Evolutionary conservation across 2,113 vertebrate genomes (phyloP).

Genomic region (Strix aluco): DNA sequence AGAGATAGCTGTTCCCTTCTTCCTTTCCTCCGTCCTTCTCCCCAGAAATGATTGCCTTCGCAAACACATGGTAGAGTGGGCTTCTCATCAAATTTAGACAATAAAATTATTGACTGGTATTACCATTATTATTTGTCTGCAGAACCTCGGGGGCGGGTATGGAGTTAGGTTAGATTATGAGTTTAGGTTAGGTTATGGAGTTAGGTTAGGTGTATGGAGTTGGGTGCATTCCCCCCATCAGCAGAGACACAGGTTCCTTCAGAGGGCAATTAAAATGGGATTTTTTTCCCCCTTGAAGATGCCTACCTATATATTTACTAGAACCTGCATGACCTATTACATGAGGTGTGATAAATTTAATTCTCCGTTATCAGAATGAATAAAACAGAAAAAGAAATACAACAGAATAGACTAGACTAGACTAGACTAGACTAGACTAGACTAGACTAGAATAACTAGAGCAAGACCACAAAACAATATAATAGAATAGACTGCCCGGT

Average conservation of each 20-base stretch:
- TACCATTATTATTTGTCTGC: background rate
- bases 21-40: background rate
- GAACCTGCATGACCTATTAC: background rate
- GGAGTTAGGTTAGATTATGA: background rate
- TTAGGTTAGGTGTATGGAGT: background rate
- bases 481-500: background rate
- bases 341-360: background rate
- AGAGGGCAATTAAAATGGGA: background rate
- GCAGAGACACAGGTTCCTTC: background rate
- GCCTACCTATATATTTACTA: background rate
- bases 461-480: background rate
- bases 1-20: background rate
- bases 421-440: too few relatives aligned
- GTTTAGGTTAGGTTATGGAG: background rate
- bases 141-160: background rate
- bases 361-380: background rate
- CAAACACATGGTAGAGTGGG: background rate
- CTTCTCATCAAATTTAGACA: background rate
- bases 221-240: background rate
- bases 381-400: background rate
- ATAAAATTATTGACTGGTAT: too few relatives aligned
- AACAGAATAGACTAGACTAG: background rate
- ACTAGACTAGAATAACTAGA: background rate
- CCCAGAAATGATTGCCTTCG: background rate
- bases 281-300: background rate